Evolutionary conservation across 2,113 vertebrate genomes (phyloP), one percentile per base, ranked within the genome.

Genomic region (Sceloporus undulatus): DNA sequence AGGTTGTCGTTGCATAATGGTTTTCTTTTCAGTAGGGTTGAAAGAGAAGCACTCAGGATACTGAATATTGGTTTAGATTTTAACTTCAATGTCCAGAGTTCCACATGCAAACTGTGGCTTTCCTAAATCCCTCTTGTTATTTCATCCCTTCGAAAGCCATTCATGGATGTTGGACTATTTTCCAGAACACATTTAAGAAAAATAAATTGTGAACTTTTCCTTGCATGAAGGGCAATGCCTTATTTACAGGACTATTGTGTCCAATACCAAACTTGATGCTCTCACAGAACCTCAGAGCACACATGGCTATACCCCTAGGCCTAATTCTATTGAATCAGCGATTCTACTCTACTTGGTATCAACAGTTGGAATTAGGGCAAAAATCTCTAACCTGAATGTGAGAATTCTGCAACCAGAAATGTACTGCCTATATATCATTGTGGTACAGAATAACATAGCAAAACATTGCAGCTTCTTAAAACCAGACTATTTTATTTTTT

Each of bases 71-170:
- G 7, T 73, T 84, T 84, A 42, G 68, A 71, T 84, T 23, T 29
- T n/a, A 82, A 42, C 80, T 62, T 4, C 80, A 59, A 66, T 82
- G 59, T 42, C 80, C 18, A 82, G n/a, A 82, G 23, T 40, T 82
- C 59, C 59, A 25, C 38, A 42, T 14, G 9, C 38, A 82, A 23
- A 82, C 38, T 68, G 81, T 25, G 42, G 13, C 27, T 29, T 79
- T 81, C 21, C 38, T 1, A 42, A 42, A 23, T 54, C 77, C 16
- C 11, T 19, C 23, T 42, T 82, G 14, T 13, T 19, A 81, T 25
- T 23, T 6, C 27, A 27, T 42, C 21, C 71, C 48, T 9, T 75
- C n/a, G 34, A 34, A 71, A 84, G 34, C 21, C 29, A 25, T 59
- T 38, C n/a, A 27, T 75, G 29, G 59, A 85, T 19, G 54, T 29